Evolutionary conservation across 92 coral and sea anemone genomes (phyloP).

Genomic region (Zoanthus gigantus): DNA sequence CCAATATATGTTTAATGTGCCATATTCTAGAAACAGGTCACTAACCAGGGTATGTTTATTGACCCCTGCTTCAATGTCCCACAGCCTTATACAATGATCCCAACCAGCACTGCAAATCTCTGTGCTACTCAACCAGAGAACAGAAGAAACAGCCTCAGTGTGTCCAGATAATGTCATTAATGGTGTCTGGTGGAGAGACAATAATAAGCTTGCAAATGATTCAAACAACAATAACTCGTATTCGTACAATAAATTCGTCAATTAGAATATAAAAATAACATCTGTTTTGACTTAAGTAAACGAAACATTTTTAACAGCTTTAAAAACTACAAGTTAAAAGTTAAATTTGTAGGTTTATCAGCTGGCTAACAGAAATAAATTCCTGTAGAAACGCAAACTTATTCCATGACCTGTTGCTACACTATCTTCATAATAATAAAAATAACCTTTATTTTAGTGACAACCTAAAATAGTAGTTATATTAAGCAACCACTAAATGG

Average conservation of each 20-base stretch:
- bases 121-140: slow-evolving; percentile 79
- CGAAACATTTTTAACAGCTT: too few species aligned
- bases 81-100: slow-evolving; percentile 95
- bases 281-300: too few species aligned
- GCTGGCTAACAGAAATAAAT: too few species aligned
- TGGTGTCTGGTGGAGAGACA: slow-evolving; percentile 74
- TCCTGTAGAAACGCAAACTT: too few species aligned
- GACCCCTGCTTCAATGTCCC: slow-evolving; percentile 90
- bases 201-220: background rate
- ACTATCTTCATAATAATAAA: too few species aligned
- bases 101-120: slow-evolving; percentile 93
- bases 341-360: too few species aligned
- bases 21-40: slow-evolving; percentile 9
- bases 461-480: too few species aligned
- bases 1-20: background rate
- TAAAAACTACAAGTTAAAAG: too few species aligned
- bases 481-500: too few species aligned
- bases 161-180: slow-evolving; percentile 97
- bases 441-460: too few species aligned
- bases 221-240: background rate
- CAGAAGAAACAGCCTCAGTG: slow-evolving; percentile 92
- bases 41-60: slow-evolving; percentile 88
- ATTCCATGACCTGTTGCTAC: too few species aligned
- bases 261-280: too few species aligned
- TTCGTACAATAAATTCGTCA: background rate